Base-by-base conservation (phyloP, 2,797 vertebrate species). In the Hemibagrus guttatus region DNA sequence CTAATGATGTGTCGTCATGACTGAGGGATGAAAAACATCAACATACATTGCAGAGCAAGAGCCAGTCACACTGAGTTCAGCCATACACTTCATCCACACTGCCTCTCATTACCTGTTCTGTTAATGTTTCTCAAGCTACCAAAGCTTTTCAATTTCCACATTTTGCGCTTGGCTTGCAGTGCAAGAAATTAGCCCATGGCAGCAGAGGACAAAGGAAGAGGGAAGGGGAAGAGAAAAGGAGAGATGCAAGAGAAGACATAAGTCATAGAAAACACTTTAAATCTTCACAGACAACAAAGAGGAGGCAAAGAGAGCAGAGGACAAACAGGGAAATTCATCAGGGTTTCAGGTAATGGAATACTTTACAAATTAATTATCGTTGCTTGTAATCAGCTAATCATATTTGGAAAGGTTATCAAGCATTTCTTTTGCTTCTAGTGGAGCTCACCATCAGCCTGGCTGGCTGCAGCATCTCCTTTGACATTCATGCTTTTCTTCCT, bases 91-190 rank as follows among this genome's bases (percentile, higher is more conserved):
- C 84, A 79, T 66, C 39, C 87, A 87, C 87, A 54, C 59, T 56
- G 64, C 86, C 89, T 89, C 88, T 89, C 84, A 91, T 99, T 99
- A 99, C 98, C 98, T 99, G 98, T 98, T 96, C 97, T 98, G 97
- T 98, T 98, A 97, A 99, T 98, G 97, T 99, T 99, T 98, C 98
- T 98, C 97, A 99, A 98, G 97, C 98, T 99, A 99, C 98, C 98
- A 97, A 99, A 99, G 96, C 97, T 98, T 96, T 99, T 99, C 97
- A 99, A 96, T 94, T 99, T 99, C 98, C 98, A 99, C 98, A 99
- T 99, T 99, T 98, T 99, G 96, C 98, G 98, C 93, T 99, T 99
- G 95, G 98, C 98, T 99, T 97, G 89, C 92, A 86, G 93, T 92
- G 93, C 86, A 21, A 94, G 90, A 94, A 92, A 94, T 88, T 88